These are phyloP conservation scores for Ellobius talpinus DNA, from an alignment of 2,113 vertebrate species.

Conservation along the genomic window DNA sequence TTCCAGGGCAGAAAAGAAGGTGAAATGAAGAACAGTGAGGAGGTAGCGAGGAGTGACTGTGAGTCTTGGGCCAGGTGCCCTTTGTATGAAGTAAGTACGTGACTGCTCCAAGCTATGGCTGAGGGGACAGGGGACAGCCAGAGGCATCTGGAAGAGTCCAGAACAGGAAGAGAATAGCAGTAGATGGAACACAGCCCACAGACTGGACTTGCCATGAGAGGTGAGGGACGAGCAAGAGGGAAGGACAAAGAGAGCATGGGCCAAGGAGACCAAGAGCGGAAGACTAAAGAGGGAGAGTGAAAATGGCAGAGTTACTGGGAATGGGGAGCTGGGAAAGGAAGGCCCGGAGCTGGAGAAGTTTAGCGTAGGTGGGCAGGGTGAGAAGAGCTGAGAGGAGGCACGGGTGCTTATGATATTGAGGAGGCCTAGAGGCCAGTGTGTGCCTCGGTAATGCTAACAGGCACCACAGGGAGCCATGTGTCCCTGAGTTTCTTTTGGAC, in stretches of 20 bases:
- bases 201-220: not conserved
- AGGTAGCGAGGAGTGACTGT: not conserved
- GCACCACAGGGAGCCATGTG: not conserved
- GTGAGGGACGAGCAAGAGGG: not conserved
- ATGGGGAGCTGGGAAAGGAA: not conserved
- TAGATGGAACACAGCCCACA: not conserved
- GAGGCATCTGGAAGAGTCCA: not conserved
- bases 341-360: not conserved
- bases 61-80: not conserved
- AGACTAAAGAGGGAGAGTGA: too few species aligned
- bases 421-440: not conserved
- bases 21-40: not conserved
- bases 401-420: not conserved
- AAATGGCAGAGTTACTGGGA: not conserved
- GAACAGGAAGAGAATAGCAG: not conserved
- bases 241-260: not conserved
- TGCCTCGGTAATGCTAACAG: not conserved
- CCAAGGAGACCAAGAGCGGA: not conserved
- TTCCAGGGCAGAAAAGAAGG: not conserved
- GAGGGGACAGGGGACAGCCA: not conserved
- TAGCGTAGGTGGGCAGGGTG: not conserved
- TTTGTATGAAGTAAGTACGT: not conserved
- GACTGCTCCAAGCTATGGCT: not conserved
- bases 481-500: not conserved
- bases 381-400: not conserved